Evolutionary conservation across 2,888 invertebrate species (phyloP).

Genomic region (Halictus ligatus): DNA sequence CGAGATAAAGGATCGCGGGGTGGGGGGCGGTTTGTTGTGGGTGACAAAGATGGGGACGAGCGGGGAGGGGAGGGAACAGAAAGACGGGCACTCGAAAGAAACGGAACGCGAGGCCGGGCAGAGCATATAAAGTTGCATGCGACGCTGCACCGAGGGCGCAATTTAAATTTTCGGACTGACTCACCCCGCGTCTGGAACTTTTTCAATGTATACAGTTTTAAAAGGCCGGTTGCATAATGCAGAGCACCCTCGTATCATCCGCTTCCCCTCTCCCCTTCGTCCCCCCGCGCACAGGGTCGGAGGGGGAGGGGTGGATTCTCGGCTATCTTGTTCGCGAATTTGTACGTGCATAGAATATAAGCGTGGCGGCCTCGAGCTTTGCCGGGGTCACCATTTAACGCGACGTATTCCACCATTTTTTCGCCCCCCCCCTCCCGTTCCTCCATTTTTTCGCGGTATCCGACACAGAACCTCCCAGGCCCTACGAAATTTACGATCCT

Average conservation of each 20-base stretch:
- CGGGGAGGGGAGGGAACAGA: neutral
- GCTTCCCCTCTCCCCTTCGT: neutral
- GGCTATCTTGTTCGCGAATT: conserved; percentile 73
- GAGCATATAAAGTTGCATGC: conserved; percentile 56
- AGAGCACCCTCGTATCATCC: conserved; percentile 60
- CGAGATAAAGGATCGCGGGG: conserved; percentile 7
- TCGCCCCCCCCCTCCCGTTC: conserved; percentile 37
- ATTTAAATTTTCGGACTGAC: conserved; percentile 74
- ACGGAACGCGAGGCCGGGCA: conserved; percentile 16
- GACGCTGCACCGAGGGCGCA: conserved; percentile 62
- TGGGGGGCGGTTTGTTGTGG: neutral
- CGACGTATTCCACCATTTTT: conserved; percentile 48
- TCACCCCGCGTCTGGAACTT: conserved; percentile 67
- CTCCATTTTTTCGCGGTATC: neutral
- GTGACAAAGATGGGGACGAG: neutral
- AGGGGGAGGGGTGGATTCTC: neutral
- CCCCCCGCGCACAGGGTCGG: neutral
- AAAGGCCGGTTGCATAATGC: conserved; percentile 75
- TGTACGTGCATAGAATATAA: conserved; percentile 69
- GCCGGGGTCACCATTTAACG: conserved; percentile 58
- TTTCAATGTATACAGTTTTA: conserved; percentile 76
- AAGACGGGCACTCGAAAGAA: conserved; percentile 29
- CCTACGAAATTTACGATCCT: conserved; percentile 54
- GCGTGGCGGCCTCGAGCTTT: conserved; percentile 40
- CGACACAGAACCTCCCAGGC: conserved; percentile 27